A percentile compares a stretch with the other conserved stretches of the same genome.
These are phyloP conservation scores for Dioctria rufipes DNA, from an alignment of 2,888 invertebrate genomes.

Conservation along the genomic window DNA sequence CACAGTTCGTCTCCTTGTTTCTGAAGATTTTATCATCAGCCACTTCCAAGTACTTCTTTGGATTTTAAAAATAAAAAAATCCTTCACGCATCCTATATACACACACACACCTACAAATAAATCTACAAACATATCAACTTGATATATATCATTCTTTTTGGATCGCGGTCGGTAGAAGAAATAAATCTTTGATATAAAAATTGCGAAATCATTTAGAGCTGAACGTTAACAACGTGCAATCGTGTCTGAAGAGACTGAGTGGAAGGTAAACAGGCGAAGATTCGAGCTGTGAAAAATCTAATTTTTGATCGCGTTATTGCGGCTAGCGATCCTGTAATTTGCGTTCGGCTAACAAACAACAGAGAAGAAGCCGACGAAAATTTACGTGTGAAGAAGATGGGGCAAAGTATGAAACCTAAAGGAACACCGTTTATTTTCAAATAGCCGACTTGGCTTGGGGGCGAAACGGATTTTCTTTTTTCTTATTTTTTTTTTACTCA, in stretches of 20 bases:
- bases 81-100: background rate
- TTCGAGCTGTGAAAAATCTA: conserved; percentile 59
- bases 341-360: conserved; percentile 54
- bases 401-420: conserved; percentile 25
- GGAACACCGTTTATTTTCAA: conserved; percentile 47
- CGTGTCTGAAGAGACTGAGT: conserved; percentile 29
- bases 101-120: background rate
- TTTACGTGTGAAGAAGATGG: conserved; percentile 49
- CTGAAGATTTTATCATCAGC: conserved; percentile 40
- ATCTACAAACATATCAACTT: background rate
- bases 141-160: background rate
- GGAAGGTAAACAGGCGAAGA: conserved; percentile 46
- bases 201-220: conserved; percentile 54
- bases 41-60: conserved; percentile 34
- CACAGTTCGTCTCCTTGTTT: conserved; percentile 49
- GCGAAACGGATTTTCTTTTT: conserved; percentile 10
- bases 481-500: too few relatives aligned
- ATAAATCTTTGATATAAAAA: conserved; percentile 52
- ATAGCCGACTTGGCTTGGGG: conserved; percentile 45
- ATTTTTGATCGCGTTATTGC: conserved; percentile 60
- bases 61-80: background rate
- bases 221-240: conserved; percentile 51
- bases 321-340: conserved; percentile 60
- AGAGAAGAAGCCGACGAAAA: conserved; percentile 52
- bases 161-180: conserved; percentile 19